phyloP scores from a whole-genome alignment of 1,140 invertebrate species.

The Aphidius gifuensis region DNA sequence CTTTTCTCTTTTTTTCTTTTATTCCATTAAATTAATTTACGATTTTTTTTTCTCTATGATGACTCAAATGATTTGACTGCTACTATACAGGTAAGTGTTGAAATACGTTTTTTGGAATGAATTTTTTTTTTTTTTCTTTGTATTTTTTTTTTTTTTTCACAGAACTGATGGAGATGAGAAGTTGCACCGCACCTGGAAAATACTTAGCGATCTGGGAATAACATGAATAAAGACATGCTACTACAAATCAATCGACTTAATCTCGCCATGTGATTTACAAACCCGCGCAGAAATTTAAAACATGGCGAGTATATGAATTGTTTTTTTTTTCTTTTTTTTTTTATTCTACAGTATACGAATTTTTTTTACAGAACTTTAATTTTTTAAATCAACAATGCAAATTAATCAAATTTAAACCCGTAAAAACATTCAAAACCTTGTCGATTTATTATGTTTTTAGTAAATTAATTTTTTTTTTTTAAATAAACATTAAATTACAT shows the following conservation, averaged over 20 bases:
- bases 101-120: background rate
- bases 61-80: constrained; percentile 4
- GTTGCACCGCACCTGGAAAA: constrained; percentile 53
- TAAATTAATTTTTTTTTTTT: constrained; percentile 1
- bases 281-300: constrained; percentile 23
- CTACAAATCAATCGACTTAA: background rate
- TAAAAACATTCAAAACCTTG: too few relatives aligned
- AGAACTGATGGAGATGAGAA: constrained; percentile 48
- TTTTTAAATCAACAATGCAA: too few relatives aligned
- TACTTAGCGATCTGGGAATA: constrained; percentile 45
- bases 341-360: too few relatives aligned
- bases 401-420: too few relatives aligned
- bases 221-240: constrained; percentile 13
- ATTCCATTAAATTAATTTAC: constrained; percentile 35
- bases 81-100: background rate
- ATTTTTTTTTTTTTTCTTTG: constrained; percentile 16
- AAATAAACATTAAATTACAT: constrained; percentile 26
- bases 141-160: constrained; percentile 29
- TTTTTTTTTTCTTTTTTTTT: too few relatives aligned
- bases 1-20: constrained; percentile 28
- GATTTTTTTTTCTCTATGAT: constrained; percentile 27
- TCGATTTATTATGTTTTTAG: too few relatives aligned
- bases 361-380: too few relatives aligned
- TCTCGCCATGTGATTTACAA: background rate
- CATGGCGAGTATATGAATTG: constrained; percentile 31